Percentiles rank a stretch among this genome's conserved stretches.
Conservation (phyloP, 1,140 invertebrate genomes). For the Trichonephila clavata region DNA sequence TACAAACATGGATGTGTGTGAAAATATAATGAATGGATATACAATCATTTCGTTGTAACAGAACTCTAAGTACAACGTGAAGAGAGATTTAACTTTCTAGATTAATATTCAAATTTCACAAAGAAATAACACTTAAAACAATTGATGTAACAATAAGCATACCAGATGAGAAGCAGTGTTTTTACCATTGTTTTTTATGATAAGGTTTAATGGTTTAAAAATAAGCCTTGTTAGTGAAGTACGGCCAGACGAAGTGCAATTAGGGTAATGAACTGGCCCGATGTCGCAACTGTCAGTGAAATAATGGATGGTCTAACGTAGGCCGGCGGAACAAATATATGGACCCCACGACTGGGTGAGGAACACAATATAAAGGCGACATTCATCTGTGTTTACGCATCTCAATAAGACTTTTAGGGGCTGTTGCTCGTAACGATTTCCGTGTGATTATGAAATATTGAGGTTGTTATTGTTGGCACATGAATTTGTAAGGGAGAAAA, state of each 20-base stretch:
- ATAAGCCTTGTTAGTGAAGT: not conserved
- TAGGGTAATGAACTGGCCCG: slow-evolving; percentile 43
- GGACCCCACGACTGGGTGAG: not conserved
- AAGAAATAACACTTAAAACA: no score
- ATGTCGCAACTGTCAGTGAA: slow-evolving; percentile 44
- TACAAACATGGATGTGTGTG: no score
- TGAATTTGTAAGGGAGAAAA: not conserved
- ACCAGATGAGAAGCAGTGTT: not conserved
- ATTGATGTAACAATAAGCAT: not conserved
- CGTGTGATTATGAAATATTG: not conserved
- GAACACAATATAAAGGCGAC: slow-evolving; percentile 42
- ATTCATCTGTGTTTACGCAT: slow-evolving; percentile 51
- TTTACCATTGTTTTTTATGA: not conserved
- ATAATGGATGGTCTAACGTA: slow-evolving; percentile 48
- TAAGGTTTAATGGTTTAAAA: not conserved
- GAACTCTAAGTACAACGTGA: no score
- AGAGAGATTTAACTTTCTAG: no score
- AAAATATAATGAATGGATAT: no score
- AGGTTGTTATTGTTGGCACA: not conserved
- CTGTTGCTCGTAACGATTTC: not conserved
- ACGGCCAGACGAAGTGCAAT: slow-evolving; percentile 46
- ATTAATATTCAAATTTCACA: no score
- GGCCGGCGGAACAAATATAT: slow-evolving; percentile 38
- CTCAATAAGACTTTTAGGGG: slow-evolving; percentile 30
- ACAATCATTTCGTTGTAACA: no score